Evolutionary conservation across 2,888 invertebrate genomes (phyloP), one percentile per base, ranked within the genome.

Genomic region (Cotesia congregata): DNA sequence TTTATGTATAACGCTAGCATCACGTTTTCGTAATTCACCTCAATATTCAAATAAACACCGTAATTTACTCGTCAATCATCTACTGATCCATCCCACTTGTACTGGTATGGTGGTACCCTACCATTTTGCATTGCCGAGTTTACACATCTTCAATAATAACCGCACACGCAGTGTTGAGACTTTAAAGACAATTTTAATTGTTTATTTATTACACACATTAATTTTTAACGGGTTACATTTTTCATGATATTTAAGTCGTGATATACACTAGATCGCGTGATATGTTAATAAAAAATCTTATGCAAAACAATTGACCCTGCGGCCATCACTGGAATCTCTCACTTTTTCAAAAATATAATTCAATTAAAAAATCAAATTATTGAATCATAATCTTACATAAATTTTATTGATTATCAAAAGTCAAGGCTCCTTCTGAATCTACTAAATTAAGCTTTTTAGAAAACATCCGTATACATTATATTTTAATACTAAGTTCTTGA

Each of bases 211-310:
- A 3, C 62, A 62, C 20, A 62, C 20, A 17, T 62, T 7, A 17
- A 62, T 62, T 1, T 15, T 2, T 41, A 72, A 17, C 68, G 15
- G 64, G 60, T 72, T 65, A 78, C 12, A 61, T 71, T 38, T 61
- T 61, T 15, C 38, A 7, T 71, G 17, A 61, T 38, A 60, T 20
- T 40, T 69, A 15, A 17, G 50, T n/a, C 70, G 12, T 38, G 70
- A 30, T 20, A 20, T 70, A 50, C 50, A 30, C 9, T 39, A 50
- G 71, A 78, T 79, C 78, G 79, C 79, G 79, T 79, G 79, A 79
- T 79, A 79, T 79, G 79, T 75, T 78, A 79, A 20, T 30, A 50
- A 50, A 50, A 50, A 50, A 50, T 12, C 4, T 50, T 50, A 50
- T 30, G 30, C 3, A 30, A 30, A 30, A 30, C 30, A 0, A 30